Base-by-base conservation (phyloP, 2,888 invertebrate genomes). In the Pyralis farinalis region DNA sequence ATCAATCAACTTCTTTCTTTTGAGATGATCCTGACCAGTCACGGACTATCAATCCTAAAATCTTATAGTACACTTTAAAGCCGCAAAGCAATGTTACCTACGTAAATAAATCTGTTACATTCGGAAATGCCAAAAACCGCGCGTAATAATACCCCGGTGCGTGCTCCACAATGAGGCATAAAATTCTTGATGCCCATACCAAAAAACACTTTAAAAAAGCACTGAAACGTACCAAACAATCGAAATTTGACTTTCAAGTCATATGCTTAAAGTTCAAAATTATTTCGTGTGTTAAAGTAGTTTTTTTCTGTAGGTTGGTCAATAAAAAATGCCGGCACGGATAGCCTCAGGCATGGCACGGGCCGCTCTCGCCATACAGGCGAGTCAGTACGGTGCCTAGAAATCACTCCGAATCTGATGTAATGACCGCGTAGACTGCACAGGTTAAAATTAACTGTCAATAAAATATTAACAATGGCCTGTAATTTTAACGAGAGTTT, bases 281-380 rank as follows among this genome's bases (percentile, higher is more conserved):
- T 30, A 35, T 36, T 35, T 36, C 31, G 16, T 21, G 10, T 5
- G 12, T 27, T 8, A 16, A 28, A 11, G 12, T 25, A 28, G 22
- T 44, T 45, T 48, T 49, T 47, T 41, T 44, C 31, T 35, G 29
- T 42, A 38, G 46, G 36, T 34, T 36, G 35, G 40, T 43, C 47
- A 51, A 51, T 52, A 49, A 51, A 49, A 50, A 46, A 34, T 43
- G 44, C 43, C 53, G 46, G 43, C 42, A 31, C 34, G 43, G 37
- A 35, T 34, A 35, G 64, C 64, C 64, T 27, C 43, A 40, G 64
- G 64, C 63, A 33, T 65, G 61, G 64, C 64, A 65, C 64, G 61
- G 58, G 64, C 64, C 60, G 50, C 16, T 8, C 33, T 33, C 33
- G 47, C 40, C 50, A 50, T 56, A 51, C 51, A 38, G 46, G 51